Conservation (phyloP, 53 echinoderm and acorn worm species). For the Holothuria leucospilota region DNA sequence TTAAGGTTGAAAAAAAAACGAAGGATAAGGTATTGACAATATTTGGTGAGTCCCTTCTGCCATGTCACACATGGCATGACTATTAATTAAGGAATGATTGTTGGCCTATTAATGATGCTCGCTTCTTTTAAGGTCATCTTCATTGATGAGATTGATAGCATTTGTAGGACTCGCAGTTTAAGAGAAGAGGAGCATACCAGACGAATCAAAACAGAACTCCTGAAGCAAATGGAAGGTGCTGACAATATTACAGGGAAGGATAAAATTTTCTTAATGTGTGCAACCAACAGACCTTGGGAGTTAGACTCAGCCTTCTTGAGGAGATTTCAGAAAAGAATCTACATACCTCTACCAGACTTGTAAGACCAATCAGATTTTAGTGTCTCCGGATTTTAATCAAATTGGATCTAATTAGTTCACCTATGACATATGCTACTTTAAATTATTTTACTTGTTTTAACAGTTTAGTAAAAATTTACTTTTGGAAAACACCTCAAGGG, state of each 20-base stretch:
- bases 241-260: constrained; percentile 65
- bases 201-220: constrained; percentile 93
- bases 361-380: not conserved
- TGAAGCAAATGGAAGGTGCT: constrained; percentile 96
- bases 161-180: constrained; percentile 86
- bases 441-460: no score
- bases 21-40: no score
- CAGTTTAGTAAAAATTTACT: no score
- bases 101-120: not conserved
- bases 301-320: constrained; percentile 93
- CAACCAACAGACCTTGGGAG: constrained; percentile 97
- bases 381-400: no score
- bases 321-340: constrained; percentile 94
- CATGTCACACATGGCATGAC: no score
- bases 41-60: no score
- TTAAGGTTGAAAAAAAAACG: no score
- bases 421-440: no score
- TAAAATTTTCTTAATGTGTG: constrained; percentile 89
- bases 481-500: no score
- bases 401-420: no score
- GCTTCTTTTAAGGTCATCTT: constrained; percentile 80
- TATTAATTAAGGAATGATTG: no score
- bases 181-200: constrained; percentile 95
- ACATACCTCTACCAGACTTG: constrained; percentile 90
- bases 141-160: constrained; percentile 97